Base-by-base conservation (phyloP, 2,797 vertebrate species). In the Amblyopsis hoosieri region DNA sequence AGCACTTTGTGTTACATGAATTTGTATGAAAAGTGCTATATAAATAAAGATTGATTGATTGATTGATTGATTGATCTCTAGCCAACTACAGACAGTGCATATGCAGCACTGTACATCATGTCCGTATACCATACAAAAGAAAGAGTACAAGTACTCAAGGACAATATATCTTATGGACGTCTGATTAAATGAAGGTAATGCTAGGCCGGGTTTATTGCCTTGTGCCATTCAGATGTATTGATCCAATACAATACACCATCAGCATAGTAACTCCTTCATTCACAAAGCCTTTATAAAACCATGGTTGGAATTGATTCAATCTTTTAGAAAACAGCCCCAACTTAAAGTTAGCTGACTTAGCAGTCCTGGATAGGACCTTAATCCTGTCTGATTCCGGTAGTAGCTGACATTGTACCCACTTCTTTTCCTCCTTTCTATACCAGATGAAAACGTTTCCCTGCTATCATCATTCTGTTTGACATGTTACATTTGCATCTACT, bases 171-270 rank as follows among this genome's bases (percentile, higher is more conserved):
- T 83, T 67, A 68, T 57, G 58, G 81, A 75, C 2, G 8, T 61
- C 60, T 1, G 12, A 53, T 83, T 82, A 82, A 88, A 85, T 76
- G 78, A 85, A 75, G 69, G 68, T 61, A 78, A 57, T 60, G 58
- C 79, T 75, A 67, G 79, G 64, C 71, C 64, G 77, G 82, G 85
- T 72, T 83, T 70, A 89, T 86, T 64, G 45, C 67, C 67, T 67
- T 53, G 72, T 37, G 72, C 59, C 72, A 78, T 85, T 67, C 74
- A 72, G 81, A 85, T 85, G 85, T 85, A 90, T 86, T 57, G 85
- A 86, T 83, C 68, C 14, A 62, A 79, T 62, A 66, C 72, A 37
- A 37, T 37, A 37, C 33, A 37, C 33, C 33, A 37, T 37, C 33
- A 37, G 5, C 33, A 37, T 8, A 37, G 33, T 37, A 37, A 37